These are phyloP conservation scores for Acanthosepion pharaonis DNA, from an alignment of 2,888 invertebrate species.

Conservation along the genomic window DNA sequence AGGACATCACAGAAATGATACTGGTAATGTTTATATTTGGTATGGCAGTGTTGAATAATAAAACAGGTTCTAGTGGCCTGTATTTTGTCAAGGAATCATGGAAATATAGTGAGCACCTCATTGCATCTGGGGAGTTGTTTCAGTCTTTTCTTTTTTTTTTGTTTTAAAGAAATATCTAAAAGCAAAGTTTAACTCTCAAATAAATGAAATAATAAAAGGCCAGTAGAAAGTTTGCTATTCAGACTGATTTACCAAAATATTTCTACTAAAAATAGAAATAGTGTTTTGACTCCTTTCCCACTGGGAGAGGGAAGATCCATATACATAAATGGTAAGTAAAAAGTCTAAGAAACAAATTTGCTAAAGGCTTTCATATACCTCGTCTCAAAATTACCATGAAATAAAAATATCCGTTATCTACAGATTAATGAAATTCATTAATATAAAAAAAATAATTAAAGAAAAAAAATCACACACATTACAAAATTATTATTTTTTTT, in stretches of 20 bases:
- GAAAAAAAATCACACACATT: not conserved
- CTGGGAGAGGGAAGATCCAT: not conserved
- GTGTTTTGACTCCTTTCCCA: too few species aligned
- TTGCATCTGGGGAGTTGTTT: not conserved
- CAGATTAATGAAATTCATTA: not conserved
- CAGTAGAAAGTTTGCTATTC: too few species aligned
- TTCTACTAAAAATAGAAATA: too few species aligned
- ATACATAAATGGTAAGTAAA: not conserved
- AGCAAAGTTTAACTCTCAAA: not conserved
- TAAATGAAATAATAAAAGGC: not conserved
- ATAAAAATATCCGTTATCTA: not conserved
- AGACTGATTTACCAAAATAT: too few species aligned
- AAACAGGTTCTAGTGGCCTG: not conserved
- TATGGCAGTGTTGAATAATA: slow-evolving; percentile 11
- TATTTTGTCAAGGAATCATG: not conserved
- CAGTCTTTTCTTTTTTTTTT: not conserved
- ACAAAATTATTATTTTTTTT: not conserved
- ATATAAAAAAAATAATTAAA: not conserved
- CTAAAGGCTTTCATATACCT: not conserved
- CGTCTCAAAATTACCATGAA: not conserved
- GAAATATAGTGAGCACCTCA: slow-evolving; percentile 18
- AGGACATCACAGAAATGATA: not conserved
- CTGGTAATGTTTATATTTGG: not conserved
- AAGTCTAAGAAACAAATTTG: not conserved
- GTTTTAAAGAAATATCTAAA: not conserved